Conservation (phyloP, 2,888 invertebrate species). For the Drosophila putrida region DNA sequence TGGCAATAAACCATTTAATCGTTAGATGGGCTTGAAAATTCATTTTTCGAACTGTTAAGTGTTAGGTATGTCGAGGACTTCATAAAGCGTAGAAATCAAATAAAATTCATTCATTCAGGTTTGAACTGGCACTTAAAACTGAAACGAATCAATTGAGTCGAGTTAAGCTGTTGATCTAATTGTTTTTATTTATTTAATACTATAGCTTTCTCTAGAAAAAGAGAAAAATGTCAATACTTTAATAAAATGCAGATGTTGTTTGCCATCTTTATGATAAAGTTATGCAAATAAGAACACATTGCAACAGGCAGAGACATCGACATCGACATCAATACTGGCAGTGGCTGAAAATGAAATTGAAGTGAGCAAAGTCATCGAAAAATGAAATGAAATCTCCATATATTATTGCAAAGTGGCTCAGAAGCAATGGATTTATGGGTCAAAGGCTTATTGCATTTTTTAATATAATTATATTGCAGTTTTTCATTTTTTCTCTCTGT, state of each 20-base stretch:
- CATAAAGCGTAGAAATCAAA: slow-evolving; percentile 6
- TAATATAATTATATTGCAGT: slow-evolving; percentile 56
- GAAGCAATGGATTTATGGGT: background rate
- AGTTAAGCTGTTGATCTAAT: background rate
- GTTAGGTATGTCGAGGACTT: slow-evolving; percentile 1
- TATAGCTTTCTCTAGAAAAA: too few species aligned
- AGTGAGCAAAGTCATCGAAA: background rate
- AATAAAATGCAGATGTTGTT: background rate
- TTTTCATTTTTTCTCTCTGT: slow-evolving; percentile 6
- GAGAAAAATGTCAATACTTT: background rate
- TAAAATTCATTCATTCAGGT: background rate
- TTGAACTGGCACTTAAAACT: too few species aligned
- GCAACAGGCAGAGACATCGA: background rate
- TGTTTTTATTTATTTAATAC: background rate
- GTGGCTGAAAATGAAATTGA: background rate
- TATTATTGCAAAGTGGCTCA: slow-evolving; percentile 5
- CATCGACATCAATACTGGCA: background rate
- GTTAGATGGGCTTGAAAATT: background rate
- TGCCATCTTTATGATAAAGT: background rate
- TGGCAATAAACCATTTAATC: slow-evolving; percentile 34
- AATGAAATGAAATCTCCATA: slow-evolving; percentile 6
- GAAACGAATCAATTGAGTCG: background rate
- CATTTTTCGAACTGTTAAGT: slow-evolving; percentile 7
- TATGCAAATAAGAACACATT: background rate
- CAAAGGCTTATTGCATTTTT: slow-evolving; percentile 18